phyloP scores from a whole-genome alignment of 2,888 invertebrate species.

The Lagria hirta region DNA sequence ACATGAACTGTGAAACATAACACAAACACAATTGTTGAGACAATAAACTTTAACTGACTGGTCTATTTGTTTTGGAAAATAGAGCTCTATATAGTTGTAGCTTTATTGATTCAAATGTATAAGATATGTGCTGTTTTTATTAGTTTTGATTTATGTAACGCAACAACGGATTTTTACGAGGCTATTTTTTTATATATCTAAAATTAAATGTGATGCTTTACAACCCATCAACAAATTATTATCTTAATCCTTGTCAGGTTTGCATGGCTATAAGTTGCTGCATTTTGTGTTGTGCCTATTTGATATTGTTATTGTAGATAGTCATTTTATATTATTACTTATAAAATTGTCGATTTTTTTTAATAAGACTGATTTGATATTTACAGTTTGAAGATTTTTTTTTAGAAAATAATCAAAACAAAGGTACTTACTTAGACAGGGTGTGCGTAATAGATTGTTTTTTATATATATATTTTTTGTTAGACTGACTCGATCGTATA shows the following conservation, averaged over 20 bases:
- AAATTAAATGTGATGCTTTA: too few species aligned
- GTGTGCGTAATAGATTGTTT: conserved; percentile 27
- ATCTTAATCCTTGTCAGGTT: conserved; percentile 8
- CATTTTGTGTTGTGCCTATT: conserved; percentile 14
- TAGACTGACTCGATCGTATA: conserved; percentile 28
- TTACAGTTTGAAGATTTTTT: conserved; percentile 23
- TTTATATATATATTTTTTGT: conserved; percentile 27
- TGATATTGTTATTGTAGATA: conserved; percentile 17
- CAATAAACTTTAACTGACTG: conserved; percentile 22
- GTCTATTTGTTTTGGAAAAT: too few species aligned
- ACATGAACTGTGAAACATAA: conserved; percentile 31
- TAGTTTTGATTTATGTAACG: too few species aligned
- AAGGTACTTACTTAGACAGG: conserved; percentile 28
- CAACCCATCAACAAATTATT: too few species aligned
- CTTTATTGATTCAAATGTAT: too few species aligned
- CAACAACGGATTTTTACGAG: too few species aligned
- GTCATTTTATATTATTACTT: conserved; percentile 13
- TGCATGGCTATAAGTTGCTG: conserved; percentile 13
- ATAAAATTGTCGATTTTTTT: conserved; percentile 17
- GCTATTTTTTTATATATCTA: too few species aligned
- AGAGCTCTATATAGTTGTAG: too few species aligned
- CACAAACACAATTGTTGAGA: conserved; percentile 9
- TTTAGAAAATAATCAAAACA: conserved; percentile 22
- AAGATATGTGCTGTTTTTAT: too few species aligned
- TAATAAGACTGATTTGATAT: conserved; percentile 27